Evolutionary conservation across 2,888 invertebrate genomes (phyloP).

Genomic region (Drosophila cognata): DNA sequence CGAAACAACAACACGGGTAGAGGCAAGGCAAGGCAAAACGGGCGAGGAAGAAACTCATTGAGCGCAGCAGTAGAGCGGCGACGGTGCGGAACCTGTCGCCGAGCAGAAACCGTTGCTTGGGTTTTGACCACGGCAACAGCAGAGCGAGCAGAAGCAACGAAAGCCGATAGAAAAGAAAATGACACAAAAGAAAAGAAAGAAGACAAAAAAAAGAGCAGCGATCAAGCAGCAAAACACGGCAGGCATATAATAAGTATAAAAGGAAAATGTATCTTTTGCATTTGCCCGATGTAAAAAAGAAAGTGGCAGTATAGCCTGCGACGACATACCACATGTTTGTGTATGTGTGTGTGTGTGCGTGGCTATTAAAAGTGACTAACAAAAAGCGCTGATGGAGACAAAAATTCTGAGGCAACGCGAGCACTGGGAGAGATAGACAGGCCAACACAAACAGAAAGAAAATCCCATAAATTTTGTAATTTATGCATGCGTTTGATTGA

Average conservation of each 20-base stretch:
- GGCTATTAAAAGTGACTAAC: conserved; percentile 68
- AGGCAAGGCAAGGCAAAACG: conserved; percentile 12
- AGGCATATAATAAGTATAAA: conserved; percentile 40
- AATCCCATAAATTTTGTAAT: conserved; percentile 31
- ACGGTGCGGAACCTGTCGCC: conserved; percentile 72
- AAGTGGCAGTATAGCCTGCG: conserved; percentile 66
- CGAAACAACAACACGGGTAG: conserved; percentile 32
- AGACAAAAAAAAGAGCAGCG: conserved; percentile 48
- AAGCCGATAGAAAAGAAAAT: conserved; percentile 59
- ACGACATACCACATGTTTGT: conserved; percentile 16
- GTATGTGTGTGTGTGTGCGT: conserved; percentile 37
- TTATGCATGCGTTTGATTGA: conserved; percentile 31
- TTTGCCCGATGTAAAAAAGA: conserved; percentile 64
- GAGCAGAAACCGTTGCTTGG: conserved; percentile 68
- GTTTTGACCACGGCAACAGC: conserved; percentile 65
- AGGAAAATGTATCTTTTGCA: conserved; percentile 70
- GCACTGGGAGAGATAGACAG: conserved; percentile 8
- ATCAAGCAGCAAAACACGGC: conserved; percentile 56
- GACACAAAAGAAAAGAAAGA: conserved; percentile 50
- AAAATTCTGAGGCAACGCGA: conserved; percentile 43
- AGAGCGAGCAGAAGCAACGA: conserved; percentile 43
- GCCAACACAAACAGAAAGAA: conserved; percentile 23
- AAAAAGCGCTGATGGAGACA: conserved; percentile 57
- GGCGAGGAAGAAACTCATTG: conserved; percentile 9
- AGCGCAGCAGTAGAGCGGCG: conserved; percentile 44